Base-by-base conservation (phyloP, 2,797 vertebrate species). In the Falco columbarius region DNA sequence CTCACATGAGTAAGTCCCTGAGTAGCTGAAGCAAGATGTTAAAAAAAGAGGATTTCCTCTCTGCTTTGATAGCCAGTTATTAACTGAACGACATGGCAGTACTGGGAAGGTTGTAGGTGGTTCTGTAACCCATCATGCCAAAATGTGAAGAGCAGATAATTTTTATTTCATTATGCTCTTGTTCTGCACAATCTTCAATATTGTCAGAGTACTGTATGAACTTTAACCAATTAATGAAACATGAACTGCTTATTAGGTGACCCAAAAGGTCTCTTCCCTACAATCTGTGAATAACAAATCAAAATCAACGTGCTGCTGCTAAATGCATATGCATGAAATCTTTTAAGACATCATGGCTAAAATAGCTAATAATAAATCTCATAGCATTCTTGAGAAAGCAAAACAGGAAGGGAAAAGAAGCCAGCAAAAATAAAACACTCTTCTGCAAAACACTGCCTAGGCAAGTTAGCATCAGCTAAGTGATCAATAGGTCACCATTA, bases 211-310 rank as follows among this genome's bases (percentile, higher is more conserved):
- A 65, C 87, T 90, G 83, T 91, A 92, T 93, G 95, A 97, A 97
- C 94, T 95, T 86, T 91, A 93, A 95, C 93, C 91, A 90, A 97
- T 97, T 96, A 96, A 96, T 95, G 95, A 95, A 96, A 97, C 93
- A 91, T 71, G 93, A 97, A 96, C 89, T 86, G 92, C 94, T 89
- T 97, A 97, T 94, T 94, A 96, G 95, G 74, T 92, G 95, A 96
- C 96, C 93, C 87, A 65, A 72, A 96, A 97, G 93, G 90, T 93
- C 89, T 95, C 79, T 91, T 73, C 61, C 67, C 46, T 92, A 82
- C 54, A 0, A 93, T 96, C 91, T 83, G 38, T 94, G 93, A 97
- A 96, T 97, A 94, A 83, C 90, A 96, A 96, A 89, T 88, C 68
- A 88, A 90, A 96, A 93, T 86, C 94, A 96, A 90, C 12, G 5